These are phyloP conservation scores for Protosalanx chinensis DNA, from an alignment of 2,797 vertebrate genomes.

Conservation along the genomic window DNA sequence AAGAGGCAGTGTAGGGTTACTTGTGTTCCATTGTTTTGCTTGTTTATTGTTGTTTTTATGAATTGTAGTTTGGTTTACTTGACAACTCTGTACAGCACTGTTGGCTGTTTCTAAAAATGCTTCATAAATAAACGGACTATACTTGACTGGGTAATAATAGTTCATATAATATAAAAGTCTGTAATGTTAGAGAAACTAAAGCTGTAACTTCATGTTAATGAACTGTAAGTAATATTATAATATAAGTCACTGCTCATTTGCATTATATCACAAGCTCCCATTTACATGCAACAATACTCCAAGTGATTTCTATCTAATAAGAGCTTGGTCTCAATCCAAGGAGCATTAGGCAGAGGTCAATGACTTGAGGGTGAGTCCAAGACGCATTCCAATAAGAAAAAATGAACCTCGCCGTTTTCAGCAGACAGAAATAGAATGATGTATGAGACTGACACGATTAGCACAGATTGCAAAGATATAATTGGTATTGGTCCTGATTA, in stretches of 20 bases:
- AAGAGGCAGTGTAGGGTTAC: constrained; percentile 41
- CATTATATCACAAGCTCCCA: constrained; percentile 22
- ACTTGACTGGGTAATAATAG: no score
- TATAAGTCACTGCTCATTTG: constrained; percentile 30
- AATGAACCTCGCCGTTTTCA: constrained; percentile 58
- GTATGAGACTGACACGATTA: constrained; percentile 37
- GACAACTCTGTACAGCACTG: neutral
- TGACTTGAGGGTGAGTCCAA: constrained; percentile 42
- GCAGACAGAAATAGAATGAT: constrained; percentile 64
- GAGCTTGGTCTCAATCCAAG: constrained; percentile 54
- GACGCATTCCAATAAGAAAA: constrained; percentile 55
- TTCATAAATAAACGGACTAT: no score
- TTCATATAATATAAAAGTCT: no score
- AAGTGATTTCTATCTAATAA: constrained; percentile 27
- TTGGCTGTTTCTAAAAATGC: no score
- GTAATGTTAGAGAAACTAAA: no score
- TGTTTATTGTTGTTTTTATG: neutral
- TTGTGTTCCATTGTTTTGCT: constrained; percentile 50
- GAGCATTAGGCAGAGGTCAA: constrained; percentile 58
- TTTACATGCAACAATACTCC: constrained; percentile 6
- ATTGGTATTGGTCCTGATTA: constrained; percentile 58
- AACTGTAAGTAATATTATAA: no score
- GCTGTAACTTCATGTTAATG: no score
- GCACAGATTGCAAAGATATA: constrained; percentile 38
- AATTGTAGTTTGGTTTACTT: neutral